Evolutionary conservation across 1,140 invertebrate species (phyloP), one percentile per base, ranked within the genome.

Genomic region (Eupeodes corollae): DNA sequence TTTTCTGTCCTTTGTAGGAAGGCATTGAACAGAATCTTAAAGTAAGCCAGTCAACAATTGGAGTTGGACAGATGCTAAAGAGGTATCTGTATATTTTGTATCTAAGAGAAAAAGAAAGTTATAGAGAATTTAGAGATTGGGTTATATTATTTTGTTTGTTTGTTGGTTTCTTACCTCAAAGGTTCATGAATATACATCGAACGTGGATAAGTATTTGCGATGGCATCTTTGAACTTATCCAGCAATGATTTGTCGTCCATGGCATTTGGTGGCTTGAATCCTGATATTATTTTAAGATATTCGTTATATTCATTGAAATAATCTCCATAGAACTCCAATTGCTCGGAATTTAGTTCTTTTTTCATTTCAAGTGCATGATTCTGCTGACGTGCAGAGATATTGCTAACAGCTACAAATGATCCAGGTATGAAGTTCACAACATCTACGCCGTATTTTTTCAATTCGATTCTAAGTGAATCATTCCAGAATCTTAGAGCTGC

Each of bases 401-500:
- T 78, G 50, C 75, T 80, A 31, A 74, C 63, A 11, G 54, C 51
- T 0, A 74, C 59, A 53, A 80, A 79, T 2, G 78, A 78, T 10
- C 84, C 83, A 44, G 90, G 90, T 56, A 91, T 75, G 59, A 91
- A 86, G 26, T 76, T 76, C 1, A 88, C 70, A 15, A 87, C 86
- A 42, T 75, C 68, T 44, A 92, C 70, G 3, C 79, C 83, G 62
- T 82, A 83, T 58, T 83, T 82, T 40, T 68, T 69, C 59, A 87
- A 71, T 69, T 94, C 89, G 12, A 86, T 70, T 44, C 88, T 73
- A 3, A 93, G 63, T 2, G 79, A 75, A 47, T 80, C 78, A 8
- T 76, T 78, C 77, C 82, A 91, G 0, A 79, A 79, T 26, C 77
- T 65, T 3, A 89, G 54, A 0, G 75, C 90, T 15, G 79, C 79